A percentile compares a stretch with the other conserved stretches of the same genome.
Conservation (phyloP, 2,113 vertebrate genomes). For the Hyaena hyaena region DNA sequence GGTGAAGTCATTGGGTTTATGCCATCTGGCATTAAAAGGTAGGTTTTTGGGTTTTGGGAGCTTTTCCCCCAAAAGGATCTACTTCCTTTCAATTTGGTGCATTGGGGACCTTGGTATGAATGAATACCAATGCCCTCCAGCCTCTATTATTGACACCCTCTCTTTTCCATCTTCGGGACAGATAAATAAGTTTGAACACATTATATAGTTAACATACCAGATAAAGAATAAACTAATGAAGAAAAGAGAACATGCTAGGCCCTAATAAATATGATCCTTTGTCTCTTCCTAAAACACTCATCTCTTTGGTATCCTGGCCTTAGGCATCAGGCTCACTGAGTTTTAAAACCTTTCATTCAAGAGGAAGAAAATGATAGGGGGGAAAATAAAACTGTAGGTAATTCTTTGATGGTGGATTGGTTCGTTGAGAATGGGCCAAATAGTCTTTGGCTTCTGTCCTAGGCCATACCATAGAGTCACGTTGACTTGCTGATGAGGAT, state of each 20-base stretch:
- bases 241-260: not conserved
- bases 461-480: not conserved
- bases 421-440: not conserved
- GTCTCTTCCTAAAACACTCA: not conserved
- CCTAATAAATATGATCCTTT: not conserved
- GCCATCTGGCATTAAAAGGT: not conserved
- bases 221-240: not conserved
- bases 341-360: not conserved
- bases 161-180: not conserved
- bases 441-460: conserved; percentile 25
- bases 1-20: not conserved
- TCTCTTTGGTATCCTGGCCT: not conserved
- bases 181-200: not conserved
- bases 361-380: not conserved
- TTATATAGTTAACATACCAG: not conserved
- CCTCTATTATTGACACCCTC: not conserved
- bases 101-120: not conserved
- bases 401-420: not conserved
- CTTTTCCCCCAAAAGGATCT: not conserved
- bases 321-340: not conserved
- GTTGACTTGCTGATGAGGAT: not conserved
- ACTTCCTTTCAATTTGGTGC: not conserved
- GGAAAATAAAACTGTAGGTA: not conserved
- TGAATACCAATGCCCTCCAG: not conserved
- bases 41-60: not conserved